A percentile compares a stretch with the other conserved stretches of the same genome.
Evolutionary conservation across 1,140 invertebrate species (phyloP).

Genomic region (Nylanderia fulva): DNA sequence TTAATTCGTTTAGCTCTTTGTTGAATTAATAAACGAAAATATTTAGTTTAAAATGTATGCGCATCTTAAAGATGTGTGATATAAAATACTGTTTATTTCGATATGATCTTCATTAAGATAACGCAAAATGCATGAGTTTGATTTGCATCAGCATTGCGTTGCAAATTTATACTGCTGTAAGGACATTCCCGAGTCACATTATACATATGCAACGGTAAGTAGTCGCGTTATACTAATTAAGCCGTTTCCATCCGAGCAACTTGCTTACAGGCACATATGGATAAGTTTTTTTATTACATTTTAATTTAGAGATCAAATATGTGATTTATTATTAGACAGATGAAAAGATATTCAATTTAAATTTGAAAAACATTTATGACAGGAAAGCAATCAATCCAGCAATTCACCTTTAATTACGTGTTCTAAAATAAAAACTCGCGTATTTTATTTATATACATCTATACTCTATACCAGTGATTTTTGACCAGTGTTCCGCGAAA

Average conservation of each 20-base stretch:
- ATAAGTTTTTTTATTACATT: constrained; percentile 4
- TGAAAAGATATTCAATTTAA: not conserved
- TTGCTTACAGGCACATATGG: not conserved
- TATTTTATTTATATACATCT: not conserved
- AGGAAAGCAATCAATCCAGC: not conserved
- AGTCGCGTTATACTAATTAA: constrained; percentile 38
- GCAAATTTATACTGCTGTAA: constrained; percentile 22
- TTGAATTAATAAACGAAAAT: not conserved
- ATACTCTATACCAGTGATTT: too few species aligned
- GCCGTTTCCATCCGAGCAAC: not conserved
- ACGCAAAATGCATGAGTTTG: constrained; percentile 19
- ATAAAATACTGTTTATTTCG: constrained; percentile 19
- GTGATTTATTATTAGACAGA: constrained; percentile 10
- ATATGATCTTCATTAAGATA: constrained; percentile 29
- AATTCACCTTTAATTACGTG: not conserved
- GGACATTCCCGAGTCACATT: not conserved
- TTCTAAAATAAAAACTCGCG: not conserved
- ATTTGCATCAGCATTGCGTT: constrained; percentile 39
- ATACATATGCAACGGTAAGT: not conserved
- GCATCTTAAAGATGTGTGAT: not conserved
- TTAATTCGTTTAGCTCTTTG: not conserved
- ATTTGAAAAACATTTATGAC: constrained; percentile 19
- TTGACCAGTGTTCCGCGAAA: too few species aligned
- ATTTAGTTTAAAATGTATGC: too few species aligned
- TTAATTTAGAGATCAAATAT: constrained; percentile 29